Percentiles rank a stretch among this genome's conserved stretches.
Evolutionary conservation across 2,888 invertebrate species (phyloP).

Genomic region (Galeopsomyia nigrocyanea): DNA sequence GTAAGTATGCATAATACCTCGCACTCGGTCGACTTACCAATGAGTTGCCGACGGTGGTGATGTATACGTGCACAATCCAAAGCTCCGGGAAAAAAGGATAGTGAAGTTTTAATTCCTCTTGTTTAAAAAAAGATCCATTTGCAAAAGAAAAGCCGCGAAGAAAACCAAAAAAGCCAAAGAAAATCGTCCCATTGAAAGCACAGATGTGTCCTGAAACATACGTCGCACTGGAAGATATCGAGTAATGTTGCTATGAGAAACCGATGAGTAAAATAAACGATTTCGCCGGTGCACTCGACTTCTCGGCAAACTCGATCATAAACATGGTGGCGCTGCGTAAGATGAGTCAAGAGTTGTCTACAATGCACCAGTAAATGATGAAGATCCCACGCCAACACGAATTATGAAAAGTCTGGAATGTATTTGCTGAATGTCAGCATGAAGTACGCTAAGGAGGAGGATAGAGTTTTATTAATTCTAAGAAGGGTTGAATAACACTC

Average conservation of each 20-base stretch:
- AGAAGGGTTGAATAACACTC: too few species aligned
- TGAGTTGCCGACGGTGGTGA: too few species aligned
- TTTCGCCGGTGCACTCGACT: constrained; percentile 70
- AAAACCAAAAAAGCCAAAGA: background rate
- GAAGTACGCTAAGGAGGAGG: constrained; percentile 78
- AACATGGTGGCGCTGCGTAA: constrained; percentile 71
- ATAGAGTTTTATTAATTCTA: constrained; percentile 47
- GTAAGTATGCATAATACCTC: constrained; percentile 13
- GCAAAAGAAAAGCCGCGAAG: constrained; percentile 11
- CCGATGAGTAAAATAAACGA: constrained; percentile 71
- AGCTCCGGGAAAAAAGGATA: too few species aligned
- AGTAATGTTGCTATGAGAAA: constrained; percentile 73
- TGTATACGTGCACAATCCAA: too few species aligned
- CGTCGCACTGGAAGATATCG: constrained; percentile 61
- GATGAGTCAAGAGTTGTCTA: constrained; percentile 85
- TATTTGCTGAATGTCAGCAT: constrained; percentile 82
- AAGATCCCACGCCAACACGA: constrained; percentile 87
- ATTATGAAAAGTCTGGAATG: constrained; percentile 87
- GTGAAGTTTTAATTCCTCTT: too few species aligned
- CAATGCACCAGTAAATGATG: constrained; percentile 81
- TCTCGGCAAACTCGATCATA: constrained; percentile 73
- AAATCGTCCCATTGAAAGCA: too few species aligned
- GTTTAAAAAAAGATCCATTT: constrained; percentile 37
- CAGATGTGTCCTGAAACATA: constrained; percentile 8
- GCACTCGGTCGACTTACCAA: too few species aligned